These are phyloP conservation scores for Pristionchus entomophagus DNA, from an alignment of 2,888 invertebrate species.

Conservation along the genomic window DNA sequence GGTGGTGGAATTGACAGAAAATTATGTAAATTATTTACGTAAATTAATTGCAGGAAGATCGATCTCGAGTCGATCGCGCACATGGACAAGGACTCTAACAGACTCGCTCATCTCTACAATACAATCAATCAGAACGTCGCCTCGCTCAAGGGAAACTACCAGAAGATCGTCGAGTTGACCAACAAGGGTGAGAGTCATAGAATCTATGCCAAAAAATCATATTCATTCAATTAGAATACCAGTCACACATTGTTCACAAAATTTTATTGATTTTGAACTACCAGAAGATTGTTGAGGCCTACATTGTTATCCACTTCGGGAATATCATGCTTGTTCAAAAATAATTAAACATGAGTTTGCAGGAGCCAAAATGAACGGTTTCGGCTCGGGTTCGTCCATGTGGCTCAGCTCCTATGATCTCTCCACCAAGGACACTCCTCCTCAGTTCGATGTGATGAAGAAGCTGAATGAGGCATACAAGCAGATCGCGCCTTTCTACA, in stretches of 20 bases:
- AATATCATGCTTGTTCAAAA: background rate
- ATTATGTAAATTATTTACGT: too few relatives aligned
- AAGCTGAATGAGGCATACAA: constrained; percentile 67
- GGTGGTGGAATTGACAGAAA: too few relatives aligned
- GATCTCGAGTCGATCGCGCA: constrained; percentile 64
- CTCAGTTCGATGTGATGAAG: constrained; percentile 62
- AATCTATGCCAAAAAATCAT: background rate
- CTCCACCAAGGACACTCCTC: constrained; percentile 55
- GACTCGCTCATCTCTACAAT: constrained; percentile 62
- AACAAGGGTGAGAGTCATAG: constrained; percentile 65
- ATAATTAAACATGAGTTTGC: background rate
- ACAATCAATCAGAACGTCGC: constrained; percentile 58
- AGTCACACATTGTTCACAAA: too few relatives aligned
- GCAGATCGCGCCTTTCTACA: constrained; percentile 74
- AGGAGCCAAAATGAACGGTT: constrained; percentile 74
- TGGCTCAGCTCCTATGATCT: constrained; percentile 75
- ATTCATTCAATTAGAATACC: background rate
- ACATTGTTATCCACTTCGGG: too few relatives aligned
- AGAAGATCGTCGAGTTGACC: constrained; percentile 64
- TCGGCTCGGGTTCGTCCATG: constrained; percentile 72
- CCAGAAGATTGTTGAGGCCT: too few relatives aligned
- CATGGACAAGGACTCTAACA: constrained; percentile 60
- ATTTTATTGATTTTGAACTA: too few relatives aligned
- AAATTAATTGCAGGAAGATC: constrained; percentile 62
- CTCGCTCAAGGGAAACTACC: constrained; percentile 62